Evolutionary conservation across 2,113 vertebrate genomes (phyloP).

Genomic region (Anguilla rostrata): DNA sequence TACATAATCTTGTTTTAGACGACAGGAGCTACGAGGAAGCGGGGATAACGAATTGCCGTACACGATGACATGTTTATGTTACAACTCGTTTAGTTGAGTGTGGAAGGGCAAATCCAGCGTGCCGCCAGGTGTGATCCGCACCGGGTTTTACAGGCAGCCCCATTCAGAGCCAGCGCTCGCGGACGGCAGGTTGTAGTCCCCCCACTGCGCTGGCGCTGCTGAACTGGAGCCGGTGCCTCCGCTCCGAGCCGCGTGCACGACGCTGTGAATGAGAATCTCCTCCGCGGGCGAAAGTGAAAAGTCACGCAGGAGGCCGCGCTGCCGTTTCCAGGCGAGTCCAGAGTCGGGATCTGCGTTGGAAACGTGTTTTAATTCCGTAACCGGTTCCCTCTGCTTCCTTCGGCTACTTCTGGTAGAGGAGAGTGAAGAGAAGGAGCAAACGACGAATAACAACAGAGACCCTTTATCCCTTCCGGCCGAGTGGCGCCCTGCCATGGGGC

Average conservation of each 20-base stretch:
- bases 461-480: conserved; percentile 49
- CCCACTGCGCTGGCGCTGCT: conserved; percentile 66
- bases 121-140: conserved; percentile 73
- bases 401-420: conserved; percentile 25
- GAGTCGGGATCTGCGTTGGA: conserved; percentile 42
- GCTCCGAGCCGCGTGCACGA: conserved; percentile 66
- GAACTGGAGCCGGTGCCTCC: conserved; percentile 62
- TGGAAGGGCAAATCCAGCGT: conserved; percentile 72
- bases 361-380: conserved; percentile 20
- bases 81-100: conserved; percentile 59
- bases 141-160: conserved; percentile 78
- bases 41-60: conserved; percentile 38
- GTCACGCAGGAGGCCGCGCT: conserved; percentile 65
- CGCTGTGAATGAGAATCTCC: conserved; percentile 61
- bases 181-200: conserved; percentile 71
- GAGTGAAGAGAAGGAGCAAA: conserved; percentile 14
- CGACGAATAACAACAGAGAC: conserved; percentile 17
- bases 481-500: conserved; percentile 59
- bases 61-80: conserved; percentile 69
- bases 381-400: conserved; percentile 18
- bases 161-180: conserved; percentile 70
- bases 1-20: conserved; percentile 53
- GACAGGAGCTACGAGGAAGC: conserved; percentile 18
- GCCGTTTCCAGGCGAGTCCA: conserved; percentile 64
- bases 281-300: conserved; percentile 59